Evolutionary conservation across 2,797 vertebrate genomes (phyloP).

Genomic region (Catostomus latipinnis): DNA sequence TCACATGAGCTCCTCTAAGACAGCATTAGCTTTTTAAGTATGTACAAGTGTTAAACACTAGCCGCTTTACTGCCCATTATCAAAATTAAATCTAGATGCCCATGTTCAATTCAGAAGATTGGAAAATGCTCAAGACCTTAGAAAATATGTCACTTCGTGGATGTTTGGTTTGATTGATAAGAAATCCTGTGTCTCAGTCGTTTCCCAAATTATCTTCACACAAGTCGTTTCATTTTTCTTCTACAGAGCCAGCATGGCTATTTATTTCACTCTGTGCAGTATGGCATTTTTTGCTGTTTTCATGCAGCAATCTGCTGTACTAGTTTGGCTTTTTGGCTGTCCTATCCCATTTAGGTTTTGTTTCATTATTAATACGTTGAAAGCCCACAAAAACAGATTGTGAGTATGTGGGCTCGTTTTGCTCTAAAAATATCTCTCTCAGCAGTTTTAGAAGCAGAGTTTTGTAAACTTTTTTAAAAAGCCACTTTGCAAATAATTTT

Average conservation of each 20-base stretch:
- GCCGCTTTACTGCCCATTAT: conserved; percentile 29
- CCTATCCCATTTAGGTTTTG: conserved; percentile 24
- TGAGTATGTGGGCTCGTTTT: conserved; percentile 16
- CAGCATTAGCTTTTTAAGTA: conserved; percentile 34
- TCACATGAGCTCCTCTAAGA: conserved; percentile 31
- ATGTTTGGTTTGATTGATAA: conserved; percentile 1
- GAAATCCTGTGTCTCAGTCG: conserved; percentile 20
- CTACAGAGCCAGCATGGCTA: conserved; percentile 5
- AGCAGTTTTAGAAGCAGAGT: conserved; percentile 20
- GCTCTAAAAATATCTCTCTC: conserved; percentile 25
- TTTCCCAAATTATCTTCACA: background rate
- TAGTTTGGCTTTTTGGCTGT: conserved; percentile 24
- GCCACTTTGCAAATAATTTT: background rate
- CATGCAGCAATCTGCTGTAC: conserved; percentile 22
- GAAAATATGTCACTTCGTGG: conserved; percentile 7
- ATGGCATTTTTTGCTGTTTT: conserved; percentile 15
- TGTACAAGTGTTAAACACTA: conserved; percentile 15
- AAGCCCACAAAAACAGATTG: conserved; percentile 32
- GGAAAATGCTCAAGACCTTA: background rate
- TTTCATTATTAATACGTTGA: conserved; percentile 36
- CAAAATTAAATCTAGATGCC: conserved; percentile 8
- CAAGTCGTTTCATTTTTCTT: background rate
- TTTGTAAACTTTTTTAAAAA: conserved; percentile 13
- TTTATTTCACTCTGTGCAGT: conserved; percentile 11
- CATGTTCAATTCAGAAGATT: conserved; percentile 49